Base-by-base conservation (phyloP, 2,113 vertebrate species). In the Aphelocoma coerulescens region DNA sequence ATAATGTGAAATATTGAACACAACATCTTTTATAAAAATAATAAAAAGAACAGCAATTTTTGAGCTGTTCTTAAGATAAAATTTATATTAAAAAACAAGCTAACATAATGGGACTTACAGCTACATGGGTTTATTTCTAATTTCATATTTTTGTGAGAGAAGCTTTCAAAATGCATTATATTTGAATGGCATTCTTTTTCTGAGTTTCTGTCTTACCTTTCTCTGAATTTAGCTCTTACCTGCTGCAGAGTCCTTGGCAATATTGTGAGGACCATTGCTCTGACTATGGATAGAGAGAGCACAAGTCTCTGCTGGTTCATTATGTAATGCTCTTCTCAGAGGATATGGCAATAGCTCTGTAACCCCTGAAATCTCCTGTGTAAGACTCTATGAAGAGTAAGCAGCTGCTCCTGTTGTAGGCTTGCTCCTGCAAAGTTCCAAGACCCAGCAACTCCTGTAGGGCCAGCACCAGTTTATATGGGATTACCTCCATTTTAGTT, bases 301-400 rank as follows among this genome's bases (percentile, higher is more conserved):
- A 21, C 30, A 52, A 59, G 27, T 81, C 51, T 51, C 52, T 69
- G 51, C 51, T 59, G 57, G 28, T 46, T 84, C 13, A 3, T n/a
- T 59, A 5, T 1, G 0, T 13, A 7, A 27, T 35, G 16, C 52
- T 59, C 19, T 33, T 91, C 49, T 63, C 0, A 0, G 52, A 16
- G 26, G 44, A 14, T 51, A 4, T 12, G 51, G 48, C 0, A 1
- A 9, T 6, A 48, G 27, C 51, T 88, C 26, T 67, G 58, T 16
- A 68, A 66, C 8, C 44, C 35, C 2, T 52, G 44, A 80, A 58
- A 61, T 48, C 19, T n/a, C n/a, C 37, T 73, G 24, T 5, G 35
- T 48, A 2, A 1, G 1, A 9, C 68, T 32, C 39, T 7, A 3
- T n/a, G 10, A 21, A 37, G 37, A 41, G 11, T 1, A 8, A 37